Conservation (phyloP, 1,140 invertebrate genomes). For the Bacillus rossius region DNA sequence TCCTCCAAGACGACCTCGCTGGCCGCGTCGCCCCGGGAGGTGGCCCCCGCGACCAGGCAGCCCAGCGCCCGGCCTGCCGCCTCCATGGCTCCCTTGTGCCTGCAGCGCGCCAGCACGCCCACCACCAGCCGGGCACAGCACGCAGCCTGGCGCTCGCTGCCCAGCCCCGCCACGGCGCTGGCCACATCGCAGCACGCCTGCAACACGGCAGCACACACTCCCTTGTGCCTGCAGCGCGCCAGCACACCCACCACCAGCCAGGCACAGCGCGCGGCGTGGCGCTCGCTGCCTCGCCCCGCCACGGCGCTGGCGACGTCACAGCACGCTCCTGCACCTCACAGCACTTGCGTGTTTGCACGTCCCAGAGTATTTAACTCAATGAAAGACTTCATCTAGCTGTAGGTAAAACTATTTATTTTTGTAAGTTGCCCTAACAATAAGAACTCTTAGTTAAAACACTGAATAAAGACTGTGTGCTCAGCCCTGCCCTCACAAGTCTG, state of each 20-base stretch:
- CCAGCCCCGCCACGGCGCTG: conserved; percentile 33
- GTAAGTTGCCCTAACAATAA: too few relatives aligned
- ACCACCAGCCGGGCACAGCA: conserved; percentile 51
- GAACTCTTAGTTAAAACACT: too few relatives aligned
- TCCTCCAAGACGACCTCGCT: conserved; percentile 2
- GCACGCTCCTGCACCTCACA: too few relatives aligned
- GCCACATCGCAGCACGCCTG: conserved; percentile 51
- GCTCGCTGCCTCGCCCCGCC: conserved; percentile 12
- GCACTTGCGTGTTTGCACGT: too few relatives aligned
- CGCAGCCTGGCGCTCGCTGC: conserved; percentile 25
- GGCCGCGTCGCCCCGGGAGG: neutral
- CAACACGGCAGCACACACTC: conserved; percentile 36
- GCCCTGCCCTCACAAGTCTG: too few relatives aligned
- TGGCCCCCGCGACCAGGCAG: conserved; percentile 29
- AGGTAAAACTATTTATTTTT: too few relatives aligned
- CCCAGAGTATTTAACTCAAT: too few relatives aligned
- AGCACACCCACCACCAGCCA: conserved; percentile 56
- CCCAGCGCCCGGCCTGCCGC: conserved; percentile 55
- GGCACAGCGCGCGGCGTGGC: conserved; percentile 40
- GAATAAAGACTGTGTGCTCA: too few relatives aligned
- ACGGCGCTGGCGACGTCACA: conserved; percentile 48
- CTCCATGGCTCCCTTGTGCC: conserved; percentile 78
- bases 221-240: conserved; percentile 70
- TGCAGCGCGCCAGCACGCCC: conserved; percentile 59
- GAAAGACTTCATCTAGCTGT: too few relatives aligned